Evolutionary conservation across 2,113 vertebrate genomes (phyloP).

Genomic region (Hippolais icterina): DNA sequence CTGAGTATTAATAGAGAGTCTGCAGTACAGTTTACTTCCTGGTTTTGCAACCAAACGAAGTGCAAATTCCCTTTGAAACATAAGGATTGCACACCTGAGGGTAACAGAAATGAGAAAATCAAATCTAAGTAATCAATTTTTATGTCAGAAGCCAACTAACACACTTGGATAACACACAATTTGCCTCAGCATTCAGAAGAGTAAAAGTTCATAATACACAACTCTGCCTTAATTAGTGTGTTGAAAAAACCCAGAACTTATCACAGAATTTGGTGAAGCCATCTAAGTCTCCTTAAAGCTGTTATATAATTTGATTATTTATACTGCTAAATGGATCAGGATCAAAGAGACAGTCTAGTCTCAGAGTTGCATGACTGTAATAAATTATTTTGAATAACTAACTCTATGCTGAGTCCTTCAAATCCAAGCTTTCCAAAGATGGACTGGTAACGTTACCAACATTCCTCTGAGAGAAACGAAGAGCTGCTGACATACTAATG

Average conservation of each 20-base stretch:
- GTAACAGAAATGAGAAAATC: background rate
- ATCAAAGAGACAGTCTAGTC: background rate
- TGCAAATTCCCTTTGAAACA: slow-evolving; percentile 99
- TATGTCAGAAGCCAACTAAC: background rate
- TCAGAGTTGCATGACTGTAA: background rate
- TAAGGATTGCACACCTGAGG: slow-evolving; percentile 92
- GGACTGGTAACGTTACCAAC: background rate
- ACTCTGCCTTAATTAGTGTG: background rate
- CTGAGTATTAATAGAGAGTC: slow-evolving; percentile 96
- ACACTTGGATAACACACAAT: background rate
- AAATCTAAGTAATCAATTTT: background rate
- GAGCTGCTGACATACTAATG: background rate
- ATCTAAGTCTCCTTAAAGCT: background rate
- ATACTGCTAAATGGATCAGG: background rate
- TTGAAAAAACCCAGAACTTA: background rate
- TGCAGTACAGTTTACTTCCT: slow-evolving; percentile 93
- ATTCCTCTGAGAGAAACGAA: fast-evolving
- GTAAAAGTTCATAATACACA: background rate
- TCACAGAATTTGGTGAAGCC: background rate
- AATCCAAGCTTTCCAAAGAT: background rate
- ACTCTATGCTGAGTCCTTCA: background rate
- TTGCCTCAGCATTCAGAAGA: background rate
- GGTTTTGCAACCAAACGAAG: slow-evolving; percentile 93
- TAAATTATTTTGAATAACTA: background rate
- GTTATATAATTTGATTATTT: background rate